phyloP scores from a whole-genome alignment of 2,113 vertebrate species.

The Upupa epops region DNA sequence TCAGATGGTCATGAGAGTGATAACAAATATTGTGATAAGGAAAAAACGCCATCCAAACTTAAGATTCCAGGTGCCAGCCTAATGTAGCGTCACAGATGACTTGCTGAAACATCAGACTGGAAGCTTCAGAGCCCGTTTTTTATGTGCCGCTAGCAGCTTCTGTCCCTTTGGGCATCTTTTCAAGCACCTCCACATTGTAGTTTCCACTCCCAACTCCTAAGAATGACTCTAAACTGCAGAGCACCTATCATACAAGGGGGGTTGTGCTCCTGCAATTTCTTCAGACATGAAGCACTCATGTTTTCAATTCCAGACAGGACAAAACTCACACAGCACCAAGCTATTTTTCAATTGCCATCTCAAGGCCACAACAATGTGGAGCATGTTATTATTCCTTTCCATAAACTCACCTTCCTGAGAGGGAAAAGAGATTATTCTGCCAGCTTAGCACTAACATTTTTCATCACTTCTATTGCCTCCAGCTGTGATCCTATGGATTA shows the following conservation, averaged over 20 bases:
- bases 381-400: background rate
- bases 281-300: rapidly evolving
- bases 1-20: rapidly evolving
- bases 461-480: background rate
- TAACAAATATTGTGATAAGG: background rate
- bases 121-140: background rate
- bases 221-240: background rate
- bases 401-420: background rate
- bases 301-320: background rate
- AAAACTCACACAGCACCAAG: background rate
- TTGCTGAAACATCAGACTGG: background rate
- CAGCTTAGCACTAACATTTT: background rate
- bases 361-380: background rate
- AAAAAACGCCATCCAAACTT: background rate
- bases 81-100: background rate
- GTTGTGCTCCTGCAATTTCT: background rate
- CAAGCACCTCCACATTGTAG: background rate
- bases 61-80: background rate
- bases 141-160: background rate
- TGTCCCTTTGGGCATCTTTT: background rate
- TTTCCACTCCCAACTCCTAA: background rate
- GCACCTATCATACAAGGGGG: background rate
- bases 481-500: background rate
- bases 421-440: background rate
- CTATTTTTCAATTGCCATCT: background rate